phyloP scores from a whole-genome alignment of 2,888 invertebrate genomes.

The Icerya purchasi region DNA sequence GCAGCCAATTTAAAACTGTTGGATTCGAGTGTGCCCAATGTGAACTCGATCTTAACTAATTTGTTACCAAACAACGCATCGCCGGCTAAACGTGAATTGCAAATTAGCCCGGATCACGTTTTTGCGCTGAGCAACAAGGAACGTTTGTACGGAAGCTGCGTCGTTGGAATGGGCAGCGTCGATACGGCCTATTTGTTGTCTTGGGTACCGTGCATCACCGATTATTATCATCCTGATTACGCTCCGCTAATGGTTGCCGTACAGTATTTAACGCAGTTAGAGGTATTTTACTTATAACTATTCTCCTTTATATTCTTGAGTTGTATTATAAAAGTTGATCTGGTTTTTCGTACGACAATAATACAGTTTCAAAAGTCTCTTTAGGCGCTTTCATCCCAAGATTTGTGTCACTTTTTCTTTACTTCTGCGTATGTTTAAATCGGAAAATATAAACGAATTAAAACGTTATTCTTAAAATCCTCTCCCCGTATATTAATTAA shows the following conservation, averaged over 20 bases:
- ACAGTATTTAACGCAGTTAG: conserved; percentile 68
- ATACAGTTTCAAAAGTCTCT: no score
- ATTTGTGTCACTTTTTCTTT: no score
- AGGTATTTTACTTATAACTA: no score
- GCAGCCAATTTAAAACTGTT: conserved; percentile 46
- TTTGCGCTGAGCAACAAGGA: conserved; percentile 1
- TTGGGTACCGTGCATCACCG: conserved; percentile 40
- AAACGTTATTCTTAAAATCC: no score
- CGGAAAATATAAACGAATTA: no score
- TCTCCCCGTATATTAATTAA: no score
- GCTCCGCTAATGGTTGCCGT: conserved; percentile 55
- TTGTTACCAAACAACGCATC: not conserved
- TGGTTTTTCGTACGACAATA: no score
- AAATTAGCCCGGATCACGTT: conserved; percentile 24
- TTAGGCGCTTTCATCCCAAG: no score
- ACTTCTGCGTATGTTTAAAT: no score
- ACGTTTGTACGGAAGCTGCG: conserved; percentile 30
- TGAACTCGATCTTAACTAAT: conserved; percentile 31
- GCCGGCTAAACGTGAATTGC: conserved; percentile 19
- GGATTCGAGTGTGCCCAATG: conserved; percentile 26
- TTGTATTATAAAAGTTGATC: no score
- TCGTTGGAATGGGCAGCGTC: conserved; percentile 58
- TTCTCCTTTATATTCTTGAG: no score
- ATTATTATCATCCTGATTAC: conserved; percentile 38
- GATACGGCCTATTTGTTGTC: conserved; percentile 56